Conservation (phyloP, 2,113 vertebrate species). For the Syngnathoides biaculeatus region DNA sequence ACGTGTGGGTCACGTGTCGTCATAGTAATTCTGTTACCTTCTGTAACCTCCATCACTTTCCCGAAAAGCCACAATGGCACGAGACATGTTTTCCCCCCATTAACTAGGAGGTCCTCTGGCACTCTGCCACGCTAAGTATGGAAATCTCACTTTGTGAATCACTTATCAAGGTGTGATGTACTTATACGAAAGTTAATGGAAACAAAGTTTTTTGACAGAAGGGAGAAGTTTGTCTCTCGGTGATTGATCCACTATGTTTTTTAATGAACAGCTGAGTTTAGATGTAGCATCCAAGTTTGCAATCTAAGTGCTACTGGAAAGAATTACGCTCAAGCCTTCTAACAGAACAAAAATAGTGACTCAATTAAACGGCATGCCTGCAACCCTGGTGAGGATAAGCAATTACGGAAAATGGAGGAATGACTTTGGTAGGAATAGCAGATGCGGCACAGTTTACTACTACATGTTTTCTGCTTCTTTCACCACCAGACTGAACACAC, state of each 20-base stretch:
- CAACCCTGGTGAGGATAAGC: too few relatives aligned
- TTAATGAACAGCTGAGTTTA: slow-evolving; percentile 16
- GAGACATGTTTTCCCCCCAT: slow-evolving; percentile 24
- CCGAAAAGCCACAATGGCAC: slow-evolving; percentile 6
- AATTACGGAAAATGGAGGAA: slow-evolving; percentile 23
- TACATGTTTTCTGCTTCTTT: slow-evolving; percentile 47
- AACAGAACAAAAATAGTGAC: slow-evolving; percentile 50
- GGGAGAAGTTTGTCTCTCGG: slow-evolving; percentile 12
- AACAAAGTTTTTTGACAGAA: slow-evolving; percentile 40
- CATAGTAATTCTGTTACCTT: slow-evolving; percentile 45
- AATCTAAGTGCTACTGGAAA: slow-evolving; percentile 43
- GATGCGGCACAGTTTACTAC: slow-evolving; percentile 28
- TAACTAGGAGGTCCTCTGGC: slow-evolving; percentile 25
- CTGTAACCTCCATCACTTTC: background rate
- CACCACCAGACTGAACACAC: slow-evolving; percentile 50
- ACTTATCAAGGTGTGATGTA: slow-evolving; percentile 44
- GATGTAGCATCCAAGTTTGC: slow-evolving; percentile 15
- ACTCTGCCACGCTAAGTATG: slow-evolving; percentile 32
- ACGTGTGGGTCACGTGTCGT: slow-evolving; percentile 11
- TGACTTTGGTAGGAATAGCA: slow-evolving; percentile 9
- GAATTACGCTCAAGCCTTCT: slow-evolving; percentile 32
- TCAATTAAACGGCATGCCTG: too few relatives aligned
- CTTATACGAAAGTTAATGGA: slow-evolving; percentile 40
- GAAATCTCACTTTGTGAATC: slow-evolving; percentile 29
- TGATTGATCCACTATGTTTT: slow-evolving; percentile 27